Base-by-base conservation (phyloP, 1,140 invertebrate species). In the Ips typographus region DNA sequence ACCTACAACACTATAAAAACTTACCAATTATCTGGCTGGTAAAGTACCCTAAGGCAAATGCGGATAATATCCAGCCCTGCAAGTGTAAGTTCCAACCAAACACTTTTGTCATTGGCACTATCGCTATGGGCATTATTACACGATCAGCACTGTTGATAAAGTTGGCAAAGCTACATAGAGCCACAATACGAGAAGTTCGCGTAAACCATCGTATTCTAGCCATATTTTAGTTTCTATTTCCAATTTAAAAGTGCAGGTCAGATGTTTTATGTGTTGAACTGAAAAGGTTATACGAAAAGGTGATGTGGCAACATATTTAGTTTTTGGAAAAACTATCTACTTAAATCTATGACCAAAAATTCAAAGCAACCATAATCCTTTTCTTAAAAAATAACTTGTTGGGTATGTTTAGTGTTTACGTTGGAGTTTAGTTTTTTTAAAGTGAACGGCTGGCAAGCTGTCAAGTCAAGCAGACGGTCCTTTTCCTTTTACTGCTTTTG, bases 141-240 rank as follows among this genome's bases (percentile, higher is more conserved):
- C 91, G 79, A 80, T 93, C 91, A 1, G 90, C 91, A 49, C 91
- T 88, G 80, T 92, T 92, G 70, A 92, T 92, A 72, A 93, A 91
- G 81, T 92, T 92, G 36, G 90, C 90, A 61, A 87, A 81, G 3
- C 89, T 90, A 77, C 90, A 92, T 55, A 92, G 77, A 52, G 86
- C 87, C 37, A 92, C 87, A 65, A 89, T 88, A 42, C 83, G 79
- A 55, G 85, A 85, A 0, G 84, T 86, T 66, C 84, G 83, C 38
- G 82, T 82, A 66, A 85, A 76, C 81, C 85, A 82, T 56, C 80
- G 73, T 61, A 85, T 77, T 77, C 81, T 78, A 40, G 80, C 78
- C 83, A 84, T 84, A 62, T n/a, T 66, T 57, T 2, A 44, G 8
- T 57, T 67, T 66, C n/a, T 65, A n/a, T n/a, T n/a, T n/a, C n/a